Evolutionary conservation across 2,888 invertebrate species (phyloP).

Genomic region (Synanthedon myopaeformis): DNA sequence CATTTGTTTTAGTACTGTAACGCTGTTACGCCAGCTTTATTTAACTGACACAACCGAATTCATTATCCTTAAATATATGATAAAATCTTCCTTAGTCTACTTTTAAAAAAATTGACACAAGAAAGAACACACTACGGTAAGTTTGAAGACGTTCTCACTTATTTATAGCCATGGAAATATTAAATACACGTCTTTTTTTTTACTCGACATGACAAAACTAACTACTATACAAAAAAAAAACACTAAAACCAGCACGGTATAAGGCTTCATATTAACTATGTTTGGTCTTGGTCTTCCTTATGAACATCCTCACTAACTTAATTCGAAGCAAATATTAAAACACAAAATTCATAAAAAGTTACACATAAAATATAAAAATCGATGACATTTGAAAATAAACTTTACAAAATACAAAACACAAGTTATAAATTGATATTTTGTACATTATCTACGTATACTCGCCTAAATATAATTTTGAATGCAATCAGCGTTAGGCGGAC

Average conservation of each 20-base stretch:
- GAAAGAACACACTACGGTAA: slow-evolving; percentile 3
- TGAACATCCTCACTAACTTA: too few species aligned
- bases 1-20: too few species aligned
- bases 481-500: neutral
- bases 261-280: too few species aligned
- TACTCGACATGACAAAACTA: too few species aligned
- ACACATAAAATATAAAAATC: neutral
- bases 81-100: neutral
- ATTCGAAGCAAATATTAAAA: too few species aligned
- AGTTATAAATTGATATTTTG: slow-evolving; percentile 1
- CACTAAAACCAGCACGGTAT: too few species aligned
- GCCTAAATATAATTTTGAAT: slow-evolving; percentile 1
- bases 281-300: too few species aligned
- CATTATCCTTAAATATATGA: too few species aligned
- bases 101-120: slow-evolving; percentile 5
- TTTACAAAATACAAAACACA: slow-evolving; percentile 1
- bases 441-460: slow-evolving; percentile 1
- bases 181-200: neutral
- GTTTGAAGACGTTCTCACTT: slow-evolving; percentile 1
- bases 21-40: too few species aligned
- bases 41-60: too few species aligned
- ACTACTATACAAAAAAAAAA: too few species aligned
- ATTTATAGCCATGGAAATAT: neutral
- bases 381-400: slow-evolving; percentile 1
- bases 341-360: neutral